Evolutionary conservation across 2,888 invertebrate genomes (phyloP).

Genomic region (Biston stratarius): DNA sequence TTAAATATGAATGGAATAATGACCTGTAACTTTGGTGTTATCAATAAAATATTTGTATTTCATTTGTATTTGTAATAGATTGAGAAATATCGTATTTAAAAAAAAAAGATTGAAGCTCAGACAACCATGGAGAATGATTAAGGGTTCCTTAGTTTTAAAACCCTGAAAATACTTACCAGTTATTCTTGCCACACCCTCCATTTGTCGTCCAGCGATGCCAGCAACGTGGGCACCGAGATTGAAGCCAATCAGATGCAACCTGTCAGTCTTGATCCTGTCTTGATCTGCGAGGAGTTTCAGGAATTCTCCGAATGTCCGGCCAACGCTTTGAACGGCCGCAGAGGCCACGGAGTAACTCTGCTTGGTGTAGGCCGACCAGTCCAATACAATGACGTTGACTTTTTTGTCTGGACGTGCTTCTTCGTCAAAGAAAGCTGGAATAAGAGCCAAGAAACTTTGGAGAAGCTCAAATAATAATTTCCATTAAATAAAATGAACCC

Average conservation of each 20-base stretch:
- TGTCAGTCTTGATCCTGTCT: slow-evolving; percentile 32
- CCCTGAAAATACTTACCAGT: slow-evolving; percentile 57
- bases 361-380: slow-evolving; percentile 61
- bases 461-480: background rate
- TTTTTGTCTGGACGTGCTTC: slow-evolving; percentile 32
- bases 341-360: slow-evolving; percentile 57
- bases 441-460: background rate
- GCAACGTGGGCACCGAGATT: slow-evolving; percentile 68
- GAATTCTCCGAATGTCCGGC: slow-evolving; percentile 48
- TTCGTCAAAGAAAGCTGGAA: slow-evolving; percentile 14
- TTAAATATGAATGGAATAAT: too few species aligned
- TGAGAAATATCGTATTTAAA: too few species aligned
- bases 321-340: slow-evolving; percentile 55
- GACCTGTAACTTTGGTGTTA: too few species aligned
- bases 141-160: too few species aligned
- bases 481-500: background rate
- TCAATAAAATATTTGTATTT: too few species aligned
- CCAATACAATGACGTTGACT: slow-evolving; percentile 63
- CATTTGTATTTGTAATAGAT: too few species aligned
- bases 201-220: slow-evolving; percentile 58
- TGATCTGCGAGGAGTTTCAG: slow-evolving; percentile 44
- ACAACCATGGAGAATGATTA: background rate
- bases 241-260: slow-evolving; percentile 66
- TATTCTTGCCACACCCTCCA: slow-evolving; percentile 56
- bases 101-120: background rate